Evolutionary conservation across 2,888 invertebrate genomes (phyloP), one percentile per base, ranked within the genome.

Genomic region (Drosophila ustulata): DNA sequence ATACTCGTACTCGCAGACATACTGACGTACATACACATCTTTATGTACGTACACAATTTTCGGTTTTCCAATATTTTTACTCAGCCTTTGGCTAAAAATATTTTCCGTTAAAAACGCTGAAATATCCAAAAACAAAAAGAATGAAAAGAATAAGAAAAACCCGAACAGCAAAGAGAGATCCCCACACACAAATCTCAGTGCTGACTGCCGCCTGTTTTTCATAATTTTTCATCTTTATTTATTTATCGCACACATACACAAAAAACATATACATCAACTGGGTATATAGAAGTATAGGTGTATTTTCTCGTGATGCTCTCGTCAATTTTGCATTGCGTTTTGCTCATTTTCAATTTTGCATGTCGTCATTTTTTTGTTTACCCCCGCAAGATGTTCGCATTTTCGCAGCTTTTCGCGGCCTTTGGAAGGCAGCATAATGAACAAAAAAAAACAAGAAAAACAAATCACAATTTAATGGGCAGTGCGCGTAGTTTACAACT

Each of bases 291-390:
- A 18, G 28, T 37, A 39, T 32, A 18, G n/a, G 43, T 23, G 30
- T 23, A 26, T 57, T 26, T 26, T 26, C 34, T n/a, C 13, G 62
- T 63, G 39, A 41, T 57, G 43, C 51, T 72, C 75, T 69, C 75
- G 71, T 45, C 53, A 63, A 51, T 43, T 46, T 61, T 64, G 39
- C 39, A 53, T 53, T 57, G 51, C 71, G 41, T 41, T 61, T 61
- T 64, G 30, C 67, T 66, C 46, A 47, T 51, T 62, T 50, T 49
- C 23, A 57, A 66, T 71, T 71, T 46, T 43, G 79, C 80, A 78
- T 80, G 78, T 82, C 80, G 82, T 80, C 77, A 80, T 86, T 73
- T 82, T 86, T 84, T 78, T 83, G 88, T 88, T 82, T 88, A 86
- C 66, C 67, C 59, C 67, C 51, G 34, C 57, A 51, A 57, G 55